Evolutionary conservation across 2,888 invertebrate species (phyloP).

Genomic region (Drosophila atroscutellata): DNA sequence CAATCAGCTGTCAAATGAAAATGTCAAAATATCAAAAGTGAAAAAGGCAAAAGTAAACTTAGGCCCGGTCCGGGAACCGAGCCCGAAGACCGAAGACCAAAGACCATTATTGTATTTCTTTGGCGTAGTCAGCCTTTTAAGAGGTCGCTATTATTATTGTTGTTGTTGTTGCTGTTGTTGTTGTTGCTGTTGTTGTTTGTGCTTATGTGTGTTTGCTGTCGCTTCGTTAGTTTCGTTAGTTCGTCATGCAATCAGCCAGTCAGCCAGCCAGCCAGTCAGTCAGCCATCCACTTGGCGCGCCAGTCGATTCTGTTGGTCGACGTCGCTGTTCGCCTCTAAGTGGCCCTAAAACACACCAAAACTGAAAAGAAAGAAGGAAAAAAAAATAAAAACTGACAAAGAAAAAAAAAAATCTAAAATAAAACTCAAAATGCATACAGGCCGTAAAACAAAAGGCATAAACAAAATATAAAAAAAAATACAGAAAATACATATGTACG

Average conservation of each 20-base stretch:
- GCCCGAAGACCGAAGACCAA: slow-evolving; percentile 25
- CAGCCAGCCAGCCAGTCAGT: slow-evolving; percentile 19
- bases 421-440: slow-evolving; percentile 65
- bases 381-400: slow-evolving; percentile 25
- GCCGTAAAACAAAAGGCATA: slow-evolving; percentile 47
- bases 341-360: slow-evolving; percentile 70
- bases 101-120: slow-evolving; percentile 76
- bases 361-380: slow-evolving; percentile 1
- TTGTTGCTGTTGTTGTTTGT: slow-evolving; percentile 45
- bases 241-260: slow-evolving; percentile 75
- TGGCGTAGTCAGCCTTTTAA: slow-evolving; percentile 74
- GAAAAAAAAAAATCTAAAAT: slow-evolving; percentile 48
- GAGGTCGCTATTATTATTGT: slow-evolving; percentile 57
- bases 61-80: slow-evolving; percentile 63
- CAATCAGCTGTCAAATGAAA: slow-evolving; percentile 82
- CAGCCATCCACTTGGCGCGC: slow-evolving; percentile 23
- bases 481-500: slow-evolving; percentile 6
- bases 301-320: slow-evolving; percentile 15
- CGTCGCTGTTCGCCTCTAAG: slow-evolving; percentile 58
- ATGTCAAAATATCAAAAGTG: slow-evolving; percentile 81
- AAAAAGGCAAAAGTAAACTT: slow-evolving; percentile 81
- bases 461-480: slow-evolving; percentile 26
- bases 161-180: slow-evolving; percentile 24
- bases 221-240: slow-evolving; percentile 74
- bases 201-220: slow-evolving; percentile 48